phyloP scores from a whole-genome alignment of 2,113 vertebrate genomes.

The Pandion haliaetus region DNA sequence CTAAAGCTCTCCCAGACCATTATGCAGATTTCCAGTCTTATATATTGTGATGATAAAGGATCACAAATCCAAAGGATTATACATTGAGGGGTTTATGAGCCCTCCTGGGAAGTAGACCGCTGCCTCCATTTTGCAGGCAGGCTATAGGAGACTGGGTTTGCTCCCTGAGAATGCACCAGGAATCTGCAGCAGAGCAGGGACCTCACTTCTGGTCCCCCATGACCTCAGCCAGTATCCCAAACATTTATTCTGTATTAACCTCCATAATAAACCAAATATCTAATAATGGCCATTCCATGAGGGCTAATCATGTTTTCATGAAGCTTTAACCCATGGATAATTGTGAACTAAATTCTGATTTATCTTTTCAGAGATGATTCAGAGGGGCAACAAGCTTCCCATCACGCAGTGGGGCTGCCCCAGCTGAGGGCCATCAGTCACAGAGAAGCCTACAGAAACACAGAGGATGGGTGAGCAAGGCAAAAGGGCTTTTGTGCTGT shows the following conservation, averaged over 20 bases:
- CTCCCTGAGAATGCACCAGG: rapidly evolving
- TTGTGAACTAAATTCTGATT: neutral
- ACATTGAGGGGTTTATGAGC: neutral
- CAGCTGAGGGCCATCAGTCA: neutral
- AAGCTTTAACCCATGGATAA: neutral
- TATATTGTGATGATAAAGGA: neutral
- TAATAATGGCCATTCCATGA: neutral
- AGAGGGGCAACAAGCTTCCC: neutral
- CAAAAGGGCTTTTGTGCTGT: neutral
- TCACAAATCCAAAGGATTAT: neutral
- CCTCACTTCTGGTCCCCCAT: neutral
- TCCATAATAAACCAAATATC: neutral
- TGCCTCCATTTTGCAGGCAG: neutral
- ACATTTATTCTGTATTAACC: neutral
- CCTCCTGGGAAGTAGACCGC: neutral
- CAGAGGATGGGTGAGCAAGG: neutral
- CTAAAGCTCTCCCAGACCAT: neutral
- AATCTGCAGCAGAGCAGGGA: neutral
- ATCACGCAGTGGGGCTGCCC: neutral
- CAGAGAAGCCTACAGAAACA: neutral
- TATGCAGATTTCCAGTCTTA: neutral
- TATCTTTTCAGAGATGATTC: neutral
- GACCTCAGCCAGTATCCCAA: neutral
- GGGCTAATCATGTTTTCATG: neutral
- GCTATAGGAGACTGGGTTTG: neutral